Conservation (phyloP, 2,888 invertebrate species). For the Erebia ligea region DNA sequence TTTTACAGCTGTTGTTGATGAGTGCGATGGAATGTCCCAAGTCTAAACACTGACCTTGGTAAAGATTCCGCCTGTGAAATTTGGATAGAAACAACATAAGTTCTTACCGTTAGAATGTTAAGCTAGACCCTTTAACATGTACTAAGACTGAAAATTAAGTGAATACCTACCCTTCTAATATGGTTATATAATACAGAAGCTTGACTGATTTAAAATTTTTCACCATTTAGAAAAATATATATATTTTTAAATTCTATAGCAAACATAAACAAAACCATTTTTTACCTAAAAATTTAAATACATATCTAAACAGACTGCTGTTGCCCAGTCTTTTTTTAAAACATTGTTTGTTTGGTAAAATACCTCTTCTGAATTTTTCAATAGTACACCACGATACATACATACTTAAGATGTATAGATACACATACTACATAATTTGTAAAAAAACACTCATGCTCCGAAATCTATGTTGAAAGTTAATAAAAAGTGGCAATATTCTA, state of each 20-base stretch:
- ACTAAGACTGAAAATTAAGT: neutral
- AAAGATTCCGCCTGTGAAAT: neutral
- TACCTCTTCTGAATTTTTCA: no score
- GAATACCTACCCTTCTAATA: neutral
- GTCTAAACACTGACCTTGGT: neutral
- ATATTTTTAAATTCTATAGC: no score
- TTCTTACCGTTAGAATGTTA: neutral
- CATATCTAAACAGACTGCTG: no score
- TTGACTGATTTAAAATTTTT: neutral
- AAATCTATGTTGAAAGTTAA: neutral
- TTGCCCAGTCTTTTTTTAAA: no score
- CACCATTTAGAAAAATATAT: neutral
- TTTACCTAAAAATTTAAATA: no score
- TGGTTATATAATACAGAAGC: neutral
- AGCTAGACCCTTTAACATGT: neutral
- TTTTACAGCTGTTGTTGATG: neutral
- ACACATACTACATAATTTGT: neutral
- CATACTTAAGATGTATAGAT: neutral
- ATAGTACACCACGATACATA: no score
- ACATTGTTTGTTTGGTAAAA: no score
- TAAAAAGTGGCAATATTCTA: conserved; percentile 12
- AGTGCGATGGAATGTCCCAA: neutral
- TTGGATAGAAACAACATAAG: neutral
- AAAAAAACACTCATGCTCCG: neutral
- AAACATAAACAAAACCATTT: no score